Evolutionary conservation across 2,113 vertebrate genomes (phyloP).

Genomic region (Vanacampus margaritifer): DNA sequence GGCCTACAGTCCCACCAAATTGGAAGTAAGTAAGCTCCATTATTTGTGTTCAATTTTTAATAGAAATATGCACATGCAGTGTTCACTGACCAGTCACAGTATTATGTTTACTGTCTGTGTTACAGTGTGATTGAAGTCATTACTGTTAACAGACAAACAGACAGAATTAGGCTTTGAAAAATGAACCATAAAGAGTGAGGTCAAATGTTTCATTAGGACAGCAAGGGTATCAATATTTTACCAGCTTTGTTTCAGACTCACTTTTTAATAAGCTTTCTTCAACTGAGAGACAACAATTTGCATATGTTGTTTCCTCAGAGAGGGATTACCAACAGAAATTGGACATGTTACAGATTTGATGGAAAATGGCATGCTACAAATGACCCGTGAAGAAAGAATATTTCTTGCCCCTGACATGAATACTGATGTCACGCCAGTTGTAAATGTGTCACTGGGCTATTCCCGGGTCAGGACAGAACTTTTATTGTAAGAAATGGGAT

Average conservation of each 20-base stretch:
- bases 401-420: conserved; percentile 33
- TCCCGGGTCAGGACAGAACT: no score
- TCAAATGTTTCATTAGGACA: conserved; percentile 1
- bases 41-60: background rate
- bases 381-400: conserved; percentile 33
- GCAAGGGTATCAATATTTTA: background rate
- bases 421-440: conserved; percentile 18
- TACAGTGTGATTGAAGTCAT: background rate
- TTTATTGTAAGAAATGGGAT: no score
- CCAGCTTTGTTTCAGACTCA: conserved; percentile 32
- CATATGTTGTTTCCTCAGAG: conserved; percentile 47
- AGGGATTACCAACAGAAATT: conserved; percentile 57
- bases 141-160: background rate
- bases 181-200: background rate
- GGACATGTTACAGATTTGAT: conserved; percentile 56
- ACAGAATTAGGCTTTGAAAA: background rate
- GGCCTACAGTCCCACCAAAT: background rate
- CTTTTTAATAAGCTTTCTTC: conserved; percentile 51
- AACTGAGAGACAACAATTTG: conserved; percentile 50
- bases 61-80: no score
- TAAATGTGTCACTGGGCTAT: background rate
- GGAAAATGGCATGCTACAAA: conserved; percentile 36
- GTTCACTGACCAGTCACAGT: no score
- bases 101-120: no score
- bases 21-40: no score